Conservation (phyloP, 64 coral and sea anemone species). For the Catalaphyllia jardinei region DNA sequence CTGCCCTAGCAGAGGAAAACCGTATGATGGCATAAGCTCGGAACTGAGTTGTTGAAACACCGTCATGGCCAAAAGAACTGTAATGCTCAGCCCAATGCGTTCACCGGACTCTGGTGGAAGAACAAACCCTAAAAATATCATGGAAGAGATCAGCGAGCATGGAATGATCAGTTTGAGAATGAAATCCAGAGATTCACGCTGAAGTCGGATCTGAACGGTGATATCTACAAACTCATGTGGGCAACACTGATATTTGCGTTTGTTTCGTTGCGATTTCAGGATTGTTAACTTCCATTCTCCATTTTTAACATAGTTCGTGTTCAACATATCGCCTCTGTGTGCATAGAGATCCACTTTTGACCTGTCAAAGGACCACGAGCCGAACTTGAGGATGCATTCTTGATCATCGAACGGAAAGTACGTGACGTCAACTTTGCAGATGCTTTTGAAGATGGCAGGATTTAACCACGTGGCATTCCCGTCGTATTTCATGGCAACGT, state of each 20-base stretch:
- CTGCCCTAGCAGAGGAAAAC: slow-evolving; percentile 86
- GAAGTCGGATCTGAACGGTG: slow-evolving; percentile 44
- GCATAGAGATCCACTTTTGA: slow-evolving; percentile 56
- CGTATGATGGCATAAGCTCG: slow-evolving; percentile 89
- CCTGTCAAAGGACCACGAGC: slow-evolving; percentile 74
- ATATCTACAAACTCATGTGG: slow-evolving; percentile 69
- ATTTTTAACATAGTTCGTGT: slow-evolving; percentile 77
- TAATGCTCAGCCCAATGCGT: slow-evolving; percentile 89
- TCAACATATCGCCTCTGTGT: slow-evolving; percentile 13
- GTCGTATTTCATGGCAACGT: slow-evolving; percentile 60
- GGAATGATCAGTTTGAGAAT: slow-evolving; percentile 88
- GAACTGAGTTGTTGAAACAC: slow-evolving; percentile 96
- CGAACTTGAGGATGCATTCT: slow-evolving; percentile 75
- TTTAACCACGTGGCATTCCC: slow-evolving; percentile 74
- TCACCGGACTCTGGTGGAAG: slow-evolving; percentile 92
- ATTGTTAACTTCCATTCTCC: slow-evolving; percentile 69
- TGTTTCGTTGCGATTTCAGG: slow-evolving; percentile 42
- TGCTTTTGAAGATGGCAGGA: slow-evolving; percentile 79
- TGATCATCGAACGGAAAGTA: slow-evolving; percentile 94
- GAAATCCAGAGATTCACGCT: slow-evolving; percentile 78
- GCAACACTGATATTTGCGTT: slow-evolving; percentile 75
- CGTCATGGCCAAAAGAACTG: slow-evolving; percentile 92
- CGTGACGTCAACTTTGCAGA: slow-evolving; percentile 78
- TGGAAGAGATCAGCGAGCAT: slow-evolving; percentile 87
- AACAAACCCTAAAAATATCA: slow-evolving; percentile 95